phyloP scores from a whole-genome alignment of 2,113 vertebrate species.

The Charina bottae region DNA sequence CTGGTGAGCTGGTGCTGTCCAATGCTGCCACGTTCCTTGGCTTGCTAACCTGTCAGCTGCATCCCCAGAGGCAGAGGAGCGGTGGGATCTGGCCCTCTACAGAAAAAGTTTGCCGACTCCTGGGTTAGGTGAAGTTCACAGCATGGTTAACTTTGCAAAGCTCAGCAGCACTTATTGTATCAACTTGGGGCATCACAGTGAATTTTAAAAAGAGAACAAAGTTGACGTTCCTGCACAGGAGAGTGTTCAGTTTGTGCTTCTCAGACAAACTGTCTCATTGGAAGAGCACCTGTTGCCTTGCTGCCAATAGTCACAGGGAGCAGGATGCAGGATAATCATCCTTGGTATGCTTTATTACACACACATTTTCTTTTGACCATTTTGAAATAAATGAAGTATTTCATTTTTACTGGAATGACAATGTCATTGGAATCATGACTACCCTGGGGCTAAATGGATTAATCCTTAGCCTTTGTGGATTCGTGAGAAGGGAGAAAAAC shows the following conservation, averaged over 20 bases:
- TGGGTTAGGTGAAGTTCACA: not conserved
- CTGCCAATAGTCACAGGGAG: too few relatives aligned
- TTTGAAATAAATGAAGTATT: not conserved
- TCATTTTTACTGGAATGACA: not conserved
- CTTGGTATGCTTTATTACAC: not conserved
- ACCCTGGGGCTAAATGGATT: not conserved
- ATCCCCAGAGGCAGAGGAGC: not conserved
- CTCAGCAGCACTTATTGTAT: not conserved
- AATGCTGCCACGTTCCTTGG: not conserved
- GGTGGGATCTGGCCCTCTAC: not conserved
- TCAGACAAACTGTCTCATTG: not conserved
- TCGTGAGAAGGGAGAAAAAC: too few relatives aligned
- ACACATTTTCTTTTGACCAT: not conserved
- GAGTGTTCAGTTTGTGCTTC: not conserved
- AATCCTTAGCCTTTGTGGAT: not conserved
- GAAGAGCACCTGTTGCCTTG: not conserved
- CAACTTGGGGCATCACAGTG: not conserved
- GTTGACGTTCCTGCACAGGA: not conserved
- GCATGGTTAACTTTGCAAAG: not conserved
- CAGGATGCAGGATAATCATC: not conserved
- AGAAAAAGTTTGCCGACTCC: not conserved
- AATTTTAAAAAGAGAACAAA: not conserved
- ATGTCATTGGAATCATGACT: not conserved
- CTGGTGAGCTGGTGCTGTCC: not conserved
- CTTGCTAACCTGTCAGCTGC: not conserved